A percentile compares a stretch with the other conserved stretches of the same genome.
Conservation (phyloP, 2,797 vertebrate species). For the Vultur gryphus region DNA sequence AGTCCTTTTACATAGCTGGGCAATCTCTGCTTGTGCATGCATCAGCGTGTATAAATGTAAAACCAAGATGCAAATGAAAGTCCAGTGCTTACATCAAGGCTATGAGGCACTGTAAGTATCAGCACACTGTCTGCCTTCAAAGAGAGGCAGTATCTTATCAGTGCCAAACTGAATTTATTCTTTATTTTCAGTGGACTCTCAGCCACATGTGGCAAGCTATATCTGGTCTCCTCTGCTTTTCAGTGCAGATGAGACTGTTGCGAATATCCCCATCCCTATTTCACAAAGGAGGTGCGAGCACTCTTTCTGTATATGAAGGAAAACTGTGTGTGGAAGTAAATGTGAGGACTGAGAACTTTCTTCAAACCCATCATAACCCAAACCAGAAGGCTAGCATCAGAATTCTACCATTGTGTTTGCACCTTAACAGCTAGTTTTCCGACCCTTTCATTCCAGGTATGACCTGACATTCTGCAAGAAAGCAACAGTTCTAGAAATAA, state of each 20-base stretch:
- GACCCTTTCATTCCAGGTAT: neutral
- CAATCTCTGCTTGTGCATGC: neutral
- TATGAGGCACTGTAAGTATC: neutral
- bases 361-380: neutral
- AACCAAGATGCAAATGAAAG: neutral
- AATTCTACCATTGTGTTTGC: neutral
- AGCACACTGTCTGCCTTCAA: neutral
- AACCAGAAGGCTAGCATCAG: neutral
- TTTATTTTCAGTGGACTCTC: neutral
- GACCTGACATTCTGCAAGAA: neutral
- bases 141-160: neutral
- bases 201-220: neutral
- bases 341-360: neutral
- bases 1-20: neutral
- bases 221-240: neutral
- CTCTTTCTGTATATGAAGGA: neutral
- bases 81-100: neutral
- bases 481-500: neutral
- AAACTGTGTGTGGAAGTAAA: neutral
- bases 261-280: neutral
- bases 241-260: neutral
- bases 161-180: neutral
- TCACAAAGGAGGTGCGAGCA: neutral
- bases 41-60: neutral
- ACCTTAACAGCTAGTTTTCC: neutral